Conservation (phyloP, 2,113 vertebrate species). For the Charina bottae region DNA sequence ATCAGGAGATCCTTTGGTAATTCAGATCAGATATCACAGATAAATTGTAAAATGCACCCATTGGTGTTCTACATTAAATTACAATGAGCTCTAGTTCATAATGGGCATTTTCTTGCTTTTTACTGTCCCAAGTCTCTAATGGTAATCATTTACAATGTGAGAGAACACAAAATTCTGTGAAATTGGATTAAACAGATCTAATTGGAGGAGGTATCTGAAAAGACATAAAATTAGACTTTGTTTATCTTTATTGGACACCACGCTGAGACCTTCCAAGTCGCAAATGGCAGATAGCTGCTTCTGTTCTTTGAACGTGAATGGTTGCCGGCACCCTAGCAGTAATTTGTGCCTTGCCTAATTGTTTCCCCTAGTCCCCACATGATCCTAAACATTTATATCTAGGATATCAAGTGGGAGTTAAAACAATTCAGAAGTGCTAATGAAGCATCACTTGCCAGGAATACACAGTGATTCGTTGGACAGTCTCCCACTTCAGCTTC, state of each 20-base stretch:
- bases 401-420: conserved; percentile 27
- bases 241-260: conserved; percentile 26
- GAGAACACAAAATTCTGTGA: not conserved
- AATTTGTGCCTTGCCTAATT: conserved; percentile 31
- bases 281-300: conserved; percentile 24
- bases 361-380: conserved; percentile 28
- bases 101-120: not conserved
- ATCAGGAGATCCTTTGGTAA: not conserved
- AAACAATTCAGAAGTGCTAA: conserved; percentile 30
- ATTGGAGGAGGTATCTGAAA: conserved; percentile 8
- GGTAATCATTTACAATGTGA: conserved; percentile 20
- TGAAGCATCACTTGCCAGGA: conserved; percentile 32
- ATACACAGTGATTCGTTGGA: conserved; percentile 16
- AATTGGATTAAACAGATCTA: conserved; percentile 3
- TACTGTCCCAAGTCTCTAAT: conserved; percentile 8
- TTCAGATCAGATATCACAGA: not conserved
- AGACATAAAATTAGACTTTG: conserved; percentile 22
- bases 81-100: not conserved
- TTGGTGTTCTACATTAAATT: not conserved
- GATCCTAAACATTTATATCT: conserved; percentile 33
- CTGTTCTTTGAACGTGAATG: conserved; percentile 25
- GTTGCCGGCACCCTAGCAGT: conserved; percentile 3
- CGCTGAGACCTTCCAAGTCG: conserved; percentile 15
- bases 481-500: not conserved
- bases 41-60: not conserved